phyloP scores from a whole-genome alignment of 2,888 invertebrate genomes.

The Suillia variegata region DNA sequence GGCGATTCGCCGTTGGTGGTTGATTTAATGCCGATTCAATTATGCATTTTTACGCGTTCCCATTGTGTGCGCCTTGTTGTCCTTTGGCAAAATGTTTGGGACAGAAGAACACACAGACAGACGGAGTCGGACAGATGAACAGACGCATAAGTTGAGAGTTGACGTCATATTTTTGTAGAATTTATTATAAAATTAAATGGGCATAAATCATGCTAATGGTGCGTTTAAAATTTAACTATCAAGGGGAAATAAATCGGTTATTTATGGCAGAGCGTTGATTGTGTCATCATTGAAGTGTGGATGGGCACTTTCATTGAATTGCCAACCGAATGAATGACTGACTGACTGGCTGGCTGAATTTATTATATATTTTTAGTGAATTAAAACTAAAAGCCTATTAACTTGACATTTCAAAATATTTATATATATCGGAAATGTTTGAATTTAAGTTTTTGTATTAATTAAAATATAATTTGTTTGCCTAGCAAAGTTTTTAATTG shows the following conservation, averaged over 20 bases:
- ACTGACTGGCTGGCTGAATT: no score
- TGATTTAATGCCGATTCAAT: constrained; percentile 49
- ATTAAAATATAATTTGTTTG: no score
- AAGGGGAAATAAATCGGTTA: not conserved
- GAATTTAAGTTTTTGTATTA: no score
- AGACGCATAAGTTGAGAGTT: not conserved
- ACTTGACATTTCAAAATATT: no score
- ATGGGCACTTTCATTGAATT: not conserved
- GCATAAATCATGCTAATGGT: constrained; percentile 52
- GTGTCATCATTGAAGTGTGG: not conserved
- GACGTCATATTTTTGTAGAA: constrained; percentile 13
- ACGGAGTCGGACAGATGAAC: not conserved
- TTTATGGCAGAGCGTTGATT: not conserved
- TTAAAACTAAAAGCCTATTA: no score
- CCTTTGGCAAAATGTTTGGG: not conserved
- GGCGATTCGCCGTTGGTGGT: constrained; percentile 34
- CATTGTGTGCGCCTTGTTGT: not conserved
- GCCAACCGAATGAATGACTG: no score
- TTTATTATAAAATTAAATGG: constrained; percentile 52
- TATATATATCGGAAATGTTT: no score
- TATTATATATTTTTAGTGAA: no score
- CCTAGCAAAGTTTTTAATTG: no score
- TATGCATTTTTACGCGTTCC: constrained; percentile 29
- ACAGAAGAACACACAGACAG: not conserved
- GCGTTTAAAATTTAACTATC: constrained; percentile 46